A percentile compares a stretch with the other conserved stretches of the same genome.
Evolutionary conservation across 2,888 invertebrate genomes (phyloP).

Genomic region (Drosophila paracracens): DNA sequence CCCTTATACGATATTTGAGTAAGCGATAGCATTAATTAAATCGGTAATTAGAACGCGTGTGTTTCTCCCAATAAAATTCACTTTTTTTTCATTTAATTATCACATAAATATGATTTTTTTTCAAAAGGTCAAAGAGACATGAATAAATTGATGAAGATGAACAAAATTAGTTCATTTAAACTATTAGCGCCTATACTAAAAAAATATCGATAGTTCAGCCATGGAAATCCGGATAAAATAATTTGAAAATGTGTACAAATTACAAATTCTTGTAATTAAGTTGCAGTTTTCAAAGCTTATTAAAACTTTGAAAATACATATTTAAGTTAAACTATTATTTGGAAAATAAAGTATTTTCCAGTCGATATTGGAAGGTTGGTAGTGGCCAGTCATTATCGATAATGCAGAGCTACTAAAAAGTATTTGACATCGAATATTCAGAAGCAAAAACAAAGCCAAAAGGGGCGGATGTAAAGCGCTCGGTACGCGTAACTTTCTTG

Average conservation of each 20-base stretch:
- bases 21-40: background rate
- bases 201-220: background rate
- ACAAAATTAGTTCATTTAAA: background rate
- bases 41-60: background rate
- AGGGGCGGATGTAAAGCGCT: slow-evolving; percentile 63
- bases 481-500: slow-evolving; percentile 59
- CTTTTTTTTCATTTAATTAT: background rate
- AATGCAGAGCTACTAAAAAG: slow-evolving; percentile 14
- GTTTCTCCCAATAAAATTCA: background rate
- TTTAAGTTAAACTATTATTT: background rate
- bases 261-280: background rate
- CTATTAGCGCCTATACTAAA: background rate
- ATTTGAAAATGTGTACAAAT: background rate
- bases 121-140: background rate
- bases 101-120: background rate
- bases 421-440: slow-evolving; percentile 55
- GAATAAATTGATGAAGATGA: background rate
- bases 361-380: slow-evolving; percentile 25
- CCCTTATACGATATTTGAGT: background rate
- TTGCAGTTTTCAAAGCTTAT: no score
- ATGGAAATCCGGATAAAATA: background rate
- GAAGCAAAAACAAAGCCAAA: slow-evolving; percentile 64
- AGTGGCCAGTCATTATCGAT: slow-evolving; percentile 40
- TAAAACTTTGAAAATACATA: background rate
- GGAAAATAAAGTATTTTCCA: slow-evolving; percentile 8